Evolutionary conservation across 2,113 vertebrate species (phyloP).

Genomic region (Procavia capensis): DNA sequence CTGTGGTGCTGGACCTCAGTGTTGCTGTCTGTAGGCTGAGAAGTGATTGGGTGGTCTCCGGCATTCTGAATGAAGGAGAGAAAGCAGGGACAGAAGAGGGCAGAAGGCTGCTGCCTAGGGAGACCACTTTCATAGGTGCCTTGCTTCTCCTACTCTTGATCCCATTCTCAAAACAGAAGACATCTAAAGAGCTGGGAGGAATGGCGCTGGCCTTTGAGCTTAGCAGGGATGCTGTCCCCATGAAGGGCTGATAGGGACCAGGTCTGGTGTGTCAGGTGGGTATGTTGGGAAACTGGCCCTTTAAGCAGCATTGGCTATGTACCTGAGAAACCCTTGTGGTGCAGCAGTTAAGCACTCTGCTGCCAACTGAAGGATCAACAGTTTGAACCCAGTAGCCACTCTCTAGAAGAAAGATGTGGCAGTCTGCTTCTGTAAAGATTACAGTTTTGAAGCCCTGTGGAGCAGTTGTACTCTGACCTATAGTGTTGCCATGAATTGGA

Average conservation of each 20-base stretch:
- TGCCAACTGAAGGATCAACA: not conserved
- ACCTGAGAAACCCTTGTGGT: not conserved
- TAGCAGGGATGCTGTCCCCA: not conserved
- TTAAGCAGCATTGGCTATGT: not conserved
- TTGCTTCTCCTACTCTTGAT: not conserved
- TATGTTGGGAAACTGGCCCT: not conserved
- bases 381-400: not conserved
- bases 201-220: not conserved
- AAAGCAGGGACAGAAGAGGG: not conserved
- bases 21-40: not conserved
- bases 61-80: not conserved
- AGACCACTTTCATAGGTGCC: not conserved
- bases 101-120: not conserved
- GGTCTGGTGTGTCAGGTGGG: fast-evolving
- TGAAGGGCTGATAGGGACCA: not conserved
- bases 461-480: not conserved
- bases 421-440: not conserved
- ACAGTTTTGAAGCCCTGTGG: not conserved
- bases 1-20: not conserved
- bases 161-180: not conserved
- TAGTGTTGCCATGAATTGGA: not conserved
- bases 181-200: not conserved
- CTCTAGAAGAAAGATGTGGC: not conserved
- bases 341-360: not conserved
- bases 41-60: not conserved